phyloP scores from a whole-genome alignment of 2,113 vertebrate genomes.

The Hypomesus transpacificus region DNA sequence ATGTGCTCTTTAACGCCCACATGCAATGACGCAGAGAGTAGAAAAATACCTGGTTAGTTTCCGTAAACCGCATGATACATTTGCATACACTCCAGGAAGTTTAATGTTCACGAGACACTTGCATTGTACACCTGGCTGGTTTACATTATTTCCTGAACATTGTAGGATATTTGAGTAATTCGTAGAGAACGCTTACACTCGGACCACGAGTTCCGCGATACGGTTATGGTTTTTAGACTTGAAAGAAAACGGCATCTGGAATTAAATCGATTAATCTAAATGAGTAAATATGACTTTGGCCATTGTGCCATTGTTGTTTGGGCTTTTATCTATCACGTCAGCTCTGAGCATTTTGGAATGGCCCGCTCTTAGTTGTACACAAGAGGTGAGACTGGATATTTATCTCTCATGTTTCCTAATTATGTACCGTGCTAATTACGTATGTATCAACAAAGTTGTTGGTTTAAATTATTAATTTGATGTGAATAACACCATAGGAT shows the following conservation, averaged over 20 bases:
- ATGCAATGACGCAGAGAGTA: neutral
- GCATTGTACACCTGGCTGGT: too few species aligned
- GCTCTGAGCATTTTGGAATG: constrained; percentile 23
- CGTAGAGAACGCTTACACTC: too few species aligned
- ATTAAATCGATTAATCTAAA: neutral
- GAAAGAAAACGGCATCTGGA: neutral
- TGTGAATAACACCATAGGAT: too few species aligned
- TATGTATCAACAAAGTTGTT: neutral
- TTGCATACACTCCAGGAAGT: constrained; percentile 11
- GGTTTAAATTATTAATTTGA: neutral
- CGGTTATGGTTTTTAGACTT: neutral
- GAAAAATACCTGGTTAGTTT: neutral
- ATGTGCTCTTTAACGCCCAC: too few species aligned
- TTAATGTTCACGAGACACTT: neutral
- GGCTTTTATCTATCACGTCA: neutral
- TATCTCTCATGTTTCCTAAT: neutral
- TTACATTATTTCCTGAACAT: too few species aligned
- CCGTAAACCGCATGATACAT: neutral
- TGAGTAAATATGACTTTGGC: too few species aligned
- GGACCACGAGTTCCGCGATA: too few species aligned
- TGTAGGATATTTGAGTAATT: too few species aligned
- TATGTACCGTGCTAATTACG: too few species aligned
- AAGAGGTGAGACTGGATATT: constrained; percentile 32
- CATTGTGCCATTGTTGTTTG: constrained; percentile 6
- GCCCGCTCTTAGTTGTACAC: constrained; percentile 37